Base-by-base conservation (phyloP, 2,797 vertebrate species). In the Tiaroga cobitis region DNA sequence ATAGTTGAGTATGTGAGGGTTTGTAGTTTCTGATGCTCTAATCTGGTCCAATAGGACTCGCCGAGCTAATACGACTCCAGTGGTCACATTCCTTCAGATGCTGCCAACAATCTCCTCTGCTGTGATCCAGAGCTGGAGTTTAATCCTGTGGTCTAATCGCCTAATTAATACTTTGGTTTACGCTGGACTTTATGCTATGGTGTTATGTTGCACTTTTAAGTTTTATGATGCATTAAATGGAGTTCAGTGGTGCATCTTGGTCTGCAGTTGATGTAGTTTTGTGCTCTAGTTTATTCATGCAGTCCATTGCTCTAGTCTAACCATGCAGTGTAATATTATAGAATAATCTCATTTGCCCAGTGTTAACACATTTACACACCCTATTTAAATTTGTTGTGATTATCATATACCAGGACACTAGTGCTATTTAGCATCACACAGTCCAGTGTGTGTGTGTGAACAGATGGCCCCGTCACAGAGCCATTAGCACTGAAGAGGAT, bases 401-500 rank as follows among this genome's bases (percentile, higher is more conserved):
- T 85, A 79, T 49, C 67, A 70, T 77, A 80, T 51, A 72, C 49
- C 54, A 80, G 65, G 76, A 80, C 76, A 63, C 76, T 46, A 85
- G 76, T 61, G 67, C 54, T 68, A 85, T 80, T 85, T 85, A 85
- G 76, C 67, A 85, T 73, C 65, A 37, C 76, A 77, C 16, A 73
- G 76, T 85, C 67, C 67, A 63, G 39, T 59, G 75, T 39, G 37
- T 39, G 37, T 72, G 81, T 63, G 16, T 75, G 70, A 89, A 86
- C 89, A 90, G 89, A 89, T 90, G 89, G 88, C 70, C 69, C 86
- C 74, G 80, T 88, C 86, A 75, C 76, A 80, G 77, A 87, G 73
- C 73, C 84, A 89, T 88, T 88, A 85, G 80, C 85, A 68, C 65
- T 74, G 49, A 82, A 76, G 69, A 73, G 41, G 76, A 86, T 74